Conservation (phyloP, 2,113 vertebrate species). For the Helogale parvula region DNA sequence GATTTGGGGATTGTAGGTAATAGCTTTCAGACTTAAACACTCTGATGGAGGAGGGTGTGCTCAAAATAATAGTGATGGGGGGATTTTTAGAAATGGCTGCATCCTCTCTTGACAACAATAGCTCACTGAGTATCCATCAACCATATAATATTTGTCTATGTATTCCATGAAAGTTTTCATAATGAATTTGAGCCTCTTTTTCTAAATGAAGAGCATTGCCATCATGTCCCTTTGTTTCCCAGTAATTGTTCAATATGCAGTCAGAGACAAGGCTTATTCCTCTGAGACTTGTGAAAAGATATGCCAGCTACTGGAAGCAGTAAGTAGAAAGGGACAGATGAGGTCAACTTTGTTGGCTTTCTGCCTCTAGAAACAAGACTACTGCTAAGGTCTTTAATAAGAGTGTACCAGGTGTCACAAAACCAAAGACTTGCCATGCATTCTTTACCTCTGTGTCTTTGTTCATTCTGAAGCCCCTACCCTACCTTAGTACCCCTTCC, state of each 20-base stretch:
- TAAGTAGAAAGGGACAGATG: neutral
- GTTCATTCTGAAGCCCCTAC: neutral
- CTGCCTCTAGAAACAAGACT: neutral
- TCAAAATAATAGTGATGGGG: conserved; percentile 44
- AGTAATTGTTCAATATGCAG: neutral
- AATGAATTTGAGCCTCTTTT: conserved; percentile 15
- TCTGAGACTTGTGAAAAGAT: neutral
- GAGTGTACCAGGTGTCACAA: neutral
- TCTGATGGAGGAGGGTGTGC: neutral
- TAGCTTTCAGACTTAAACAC: conserved; percentile 40
- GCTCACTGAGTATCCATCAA: conserved; percentile 3
- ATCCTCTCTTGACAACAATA: conserved; percentile 30
- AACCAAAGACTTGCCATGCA: neutral
- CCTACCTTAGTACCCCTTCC: neutral
- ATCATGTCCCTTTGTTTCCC: neutral
- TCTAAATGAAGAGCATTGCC: neutral
- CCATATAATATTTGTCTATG: neutral
- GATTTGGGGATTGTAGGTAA: conserved; percentile 61
- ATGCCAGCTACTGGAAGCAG: neutral
- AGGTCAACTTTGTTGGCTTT: neutral
- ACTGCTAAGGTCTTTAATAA: neutral
- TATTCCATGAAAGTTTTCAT: conserved; percentile 9
- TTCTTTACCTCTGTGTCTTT: neutral
- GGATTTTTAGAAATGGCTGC: conserved; percentile 2
- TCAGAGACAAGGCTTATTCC: neutral